Percentiles rank a stretch among this genome's conserved stretches.
These are phyloP conservation scores for Limnephilus rhombicus DNA, from an alignment of 2,888 invertebrate species.

Conservation along the genomic window DNA sequence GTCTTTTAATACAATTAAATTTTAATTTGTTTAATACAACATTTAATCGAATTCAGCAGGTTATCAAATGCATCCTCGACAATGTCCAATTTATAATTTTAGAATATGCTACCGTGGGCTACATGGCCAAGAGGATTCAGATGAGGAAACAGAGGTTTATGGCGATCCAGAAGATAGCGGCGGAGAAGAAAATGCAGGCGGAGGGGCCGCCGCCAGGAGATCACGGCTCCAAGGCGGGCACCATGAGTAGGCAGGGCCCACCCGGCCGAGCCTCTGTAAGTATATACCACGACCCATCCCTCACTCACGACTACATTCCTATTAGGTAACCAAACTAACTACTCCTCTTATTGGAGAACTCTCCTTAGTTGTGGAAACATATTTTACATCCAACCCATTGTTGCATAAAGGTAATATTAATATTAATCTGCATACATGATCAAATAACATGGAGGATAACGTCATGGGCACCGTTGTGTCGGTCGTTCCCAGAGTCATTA, in stretches of 20 bases:
- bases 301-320: neutral
- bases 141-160: conserved; percentile 96
- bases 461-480: neutral
- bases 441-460: neutral
- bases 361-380: neutral
- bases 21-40: neutral
- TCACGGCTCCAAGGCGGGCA: conserved; percentile 87
- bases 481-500: neutral
- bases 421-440: neutral
- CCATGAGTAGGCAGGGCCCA: conserved; percentile 80
- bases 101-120: conserved; percentile 99
- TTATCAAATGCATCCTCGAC: conserved; percentile 11
- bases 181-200: conserved; percentile 92
- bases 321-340: neutral
- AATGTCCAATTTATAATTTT: conserved; percentile 70
- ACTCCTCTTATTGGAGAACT: neutral
- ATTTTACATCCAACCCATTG: neutral
- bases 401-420: neutral
- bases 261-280: conserved; percentile 77
- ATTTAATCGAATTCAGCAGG: neutral
- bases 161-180: conserved; percentile 94
- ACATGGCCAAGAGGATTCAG: conserved; percentile 98
- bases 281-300: conserved; percentile 48
- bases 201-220: conserved; percentile 87
- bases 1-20: no score